These are phyloP conservation scores for Hexactinellida sp. DNA, from an alignment of 37 sponge, comb jelly and placozoan genomes.

Conservation along the genomic window DNA sequence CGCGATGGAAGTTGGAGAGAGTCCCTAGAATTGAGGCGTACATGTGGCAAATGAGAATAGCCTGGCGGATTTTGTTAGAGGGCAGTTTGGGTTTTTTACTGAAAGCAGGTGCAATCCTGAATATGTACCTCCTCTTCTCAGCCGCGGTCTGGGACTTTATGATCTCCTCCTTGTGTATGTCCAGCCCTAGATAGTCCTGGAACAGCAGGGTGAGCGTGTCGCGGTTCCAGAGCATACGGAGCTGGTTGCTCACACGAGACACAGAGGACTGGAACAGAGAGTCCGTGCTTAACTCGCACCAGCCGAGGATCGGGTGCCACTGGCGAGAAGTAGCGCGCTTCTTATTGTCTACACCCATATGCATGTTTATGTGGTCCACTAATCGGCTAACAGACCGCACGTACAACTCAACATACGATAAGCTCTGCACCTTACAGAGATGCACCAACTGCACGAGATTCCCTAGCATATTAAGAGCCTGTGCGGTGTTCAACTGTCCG, in stretches of 20 bases:
- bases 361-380: background rate
- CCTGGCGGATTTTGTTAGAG: background rate
- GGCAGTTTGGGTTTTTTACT: constrained; percentile 11
- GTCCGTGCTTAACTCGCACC: background rate
- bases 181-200: background rate
- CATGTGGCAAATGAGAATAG: background rate
- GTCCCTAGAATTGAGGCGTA: background rate
- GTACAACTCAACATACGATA: background rate
- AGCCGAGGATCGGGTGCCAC: background rate
- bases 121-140: background rate
- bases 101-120: background rate
- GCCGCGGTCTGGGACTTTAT: background rate
- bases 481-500: background rate
- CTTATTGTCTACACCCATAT: background rate
- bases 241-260: background rate
- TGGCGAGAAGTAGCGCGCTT: background rate
- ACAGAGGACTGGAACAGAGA: background rate
- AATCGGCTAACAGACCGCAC: background rate
- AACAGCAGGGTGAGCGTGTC: background rate
- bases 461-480: background rate
- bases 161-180: background rate
- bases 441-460: background rate
- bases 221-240: background rate
- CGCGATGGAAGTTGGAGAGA: constrained; percentile 15
- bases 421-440: constrained; percentile 13